phyloP scores from a whole-genome alignment of 2,888 invertebrate species.

The Torymus texanus region DNA sequence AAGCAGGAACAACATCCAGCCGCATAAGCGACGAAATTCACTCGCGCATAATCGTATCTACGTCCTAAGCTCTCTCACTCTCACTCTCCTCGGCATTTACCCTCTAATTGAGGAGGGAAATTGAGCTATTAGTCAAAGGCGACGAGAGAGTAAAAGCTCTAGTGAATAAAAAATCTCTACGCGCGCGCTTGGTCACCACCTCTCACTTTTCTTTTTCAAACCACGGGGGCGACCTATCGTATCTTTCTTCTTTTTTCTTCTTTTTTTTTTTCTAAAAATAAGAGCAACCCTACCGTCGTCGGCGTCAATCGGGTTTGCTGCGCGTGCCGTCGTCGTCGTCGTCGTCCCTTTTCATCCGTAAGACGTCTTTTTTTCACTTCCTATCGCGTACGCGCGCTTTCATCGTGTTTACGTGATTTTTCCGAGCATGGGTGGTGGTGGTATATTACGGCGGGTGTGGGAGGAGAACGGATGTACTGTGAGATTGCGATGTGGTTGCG shows the following conservation, averaged over 20 bases:
- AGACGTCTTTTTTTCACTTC: background rate
- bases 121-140: background rate
- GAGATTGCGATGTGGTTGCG: no score
- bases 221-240: background rate
- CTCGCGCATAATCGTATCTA: no score
- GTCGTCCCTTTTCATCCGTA: background rate
- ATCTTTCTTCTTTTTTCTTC: background rate
- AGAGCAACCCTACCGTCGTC: background rate
- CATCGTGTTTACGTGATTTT: no score
- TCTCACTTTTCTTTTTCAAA: constrained; percentile 13
- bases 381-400: background rate
- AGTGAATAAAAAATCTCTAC: background rate
- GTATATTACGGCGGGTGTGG: no score
- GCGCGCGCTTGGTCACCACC: background rate
- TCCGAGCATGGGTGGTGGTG: no score
- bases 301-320: background rate
- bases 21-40: no score
- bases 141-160: background rate
- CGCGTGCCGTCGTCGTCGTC: no score
- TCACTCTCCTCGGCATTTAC: no score
- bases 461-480: no score
- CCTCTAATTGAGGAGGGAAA: no score
- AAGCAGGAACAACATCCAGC: no score
- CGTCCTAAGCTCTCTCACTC: no score
- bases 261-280: constrained; percentile 27